phyloP scores from a whole-genome alignment of 2,888 invertebrate species.

The Heliconius sara region DNA sequence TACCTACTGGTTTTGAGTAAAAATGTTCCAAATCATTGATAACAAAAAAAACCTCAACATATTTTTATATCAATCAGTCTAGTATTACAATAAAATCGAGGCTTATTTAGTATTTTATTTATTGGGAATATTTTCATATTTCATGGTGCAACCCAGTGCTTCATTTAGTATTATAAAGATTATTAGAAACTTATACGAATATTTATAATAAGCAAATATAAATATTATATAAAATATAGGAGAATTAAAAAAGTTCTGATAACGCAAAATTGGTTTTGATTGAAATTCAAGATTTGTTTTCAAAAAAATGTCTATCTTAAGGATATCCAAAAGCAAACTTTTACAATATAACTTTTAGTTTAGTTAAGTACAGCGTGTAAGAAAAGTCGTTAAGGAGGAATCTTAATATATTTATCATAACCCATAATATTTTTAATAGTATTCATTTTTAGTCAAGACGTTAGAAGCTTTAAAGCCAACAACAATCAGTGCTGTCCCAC shows the following conservation, averaged over 20 bases:
- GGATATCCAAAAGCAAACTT: constrained; percentile 1
- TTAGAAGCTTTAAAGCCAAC: not conserved
- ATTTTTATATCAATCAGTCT: not conserved
- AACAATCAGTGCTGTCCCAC: no score
- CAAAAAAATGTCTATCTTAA: not conserved
- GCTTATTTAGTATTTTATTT: not conserved
- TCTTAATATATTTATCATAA: not conserved
- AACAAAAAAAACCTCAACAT: not conserved
- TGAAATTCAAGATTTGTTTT: not conserved
- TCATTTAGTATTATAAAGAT: not conserved
- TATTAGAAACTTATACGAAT: not conserved
- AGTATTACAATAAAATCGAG: no score
- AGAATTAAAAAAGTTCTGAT: constrained; percentile 16
- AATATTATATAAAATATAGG: not conserved
- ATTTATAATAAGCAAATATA: not conserved
- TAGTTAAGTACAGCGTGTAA: not conserved
- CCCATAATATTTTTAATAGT: not conserved
- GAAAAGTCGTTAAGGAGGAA: not conserved
- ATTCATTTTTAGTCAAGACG: not conserved
- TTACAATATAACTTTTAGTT: constrained; percentile 12
- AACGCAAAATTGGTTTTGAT: not conserved
- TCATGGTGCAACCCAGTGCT: no score
- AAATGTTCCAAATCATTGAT: not conserved
- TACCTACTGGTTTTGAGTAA: not conserved
- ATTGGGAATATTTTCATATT: not conserved